Evolutionary conservation across 2,888 invertebrate genomes (phyloP).

Genomic region (Xanthia togata): DNA sequence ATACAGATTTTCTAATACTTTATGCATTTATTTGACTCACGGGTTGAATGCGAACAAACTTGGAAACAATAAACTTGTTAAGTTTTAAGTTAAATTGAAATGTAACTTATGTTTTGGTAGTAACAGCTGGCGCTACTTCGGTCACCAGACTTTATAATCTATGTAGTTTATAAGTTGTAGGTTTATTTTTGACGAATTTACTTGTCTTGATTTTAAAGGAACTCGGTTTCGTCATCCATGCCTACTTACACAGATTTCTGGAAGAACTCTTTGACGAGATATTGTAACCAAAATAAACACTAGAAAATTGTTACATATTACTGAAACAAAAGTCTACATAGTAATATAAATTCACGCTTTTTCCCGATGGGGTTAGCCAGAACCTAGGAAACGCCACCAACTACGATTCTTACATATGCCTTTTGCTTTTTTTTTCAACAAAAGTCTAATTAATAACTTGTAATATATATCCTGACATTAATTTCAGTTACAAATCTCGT

Average conservation of each 20-base stretch:
- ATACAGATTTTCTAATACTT: slow-evolving; percentile 12
- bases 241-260: no score
- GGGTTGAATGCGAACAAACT: slow-evolving; percentile 16
- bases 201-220: neutral
- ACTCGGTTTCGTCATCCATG: no score
- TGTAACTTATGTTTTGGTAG: neutral
- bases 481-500: no score
- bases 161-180: neutral
- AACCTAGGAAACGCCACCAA: no score
- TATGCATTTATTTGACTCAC: neutral
- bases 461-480: neutral
- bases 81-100: slow-evolving; percentile 26
- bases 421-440: neutral
- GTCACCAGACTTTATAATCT: neutral
- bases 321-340: no score
- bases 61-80: slow-evolving; percentile 32
- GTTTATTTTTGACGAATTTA: neutral
- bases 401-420: no score
- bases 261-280: no score
- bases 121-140: slow-evolving; percentile 14
- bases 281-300: no score
- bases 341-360: no score
- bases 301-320: no score
- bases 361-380: no score
- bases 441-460: neutral